Base-by-base conservation (phyloP, 2,113 vertebrate genomes). In the Chaetodon auriga region DNA sequence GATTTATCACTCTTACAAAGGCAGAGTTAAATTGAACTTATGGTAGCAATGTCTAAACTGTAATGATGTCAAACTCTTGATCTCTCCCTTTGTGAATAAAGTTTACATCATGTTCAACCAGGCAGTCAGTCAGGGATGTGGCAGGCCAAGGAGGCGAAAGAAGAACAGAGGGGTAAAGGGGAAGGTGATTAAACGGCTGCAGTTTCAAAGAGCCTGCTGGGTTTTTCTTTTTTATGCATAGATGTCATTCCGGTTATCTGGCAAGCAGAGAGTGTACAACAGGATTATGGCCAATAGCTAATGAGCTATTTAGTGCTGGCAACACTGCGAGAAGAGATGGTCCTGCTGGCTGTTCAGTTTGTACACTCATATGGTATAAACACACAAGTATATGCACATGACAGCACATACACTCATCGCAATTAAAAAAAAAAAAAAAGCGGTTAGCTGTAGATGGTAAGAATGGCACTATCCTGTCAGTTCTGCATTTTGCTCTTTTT, bases 281-380 rank as follows among this genome's bases (percentile, higher is more conserved):
- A 81, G 87, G 81, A 94, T 91, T 89, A 90, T 79, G 75, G 88
- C 91, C 92, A 90, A 86, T 43, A 71, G 87, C 88, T 93, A 92
- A 93, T 93, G 82, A 90, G 87, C 89, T 86, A 81, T 88, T 94
- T 88, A 91, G 78, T 87, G 60, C 72, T 83, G 75, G 74, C 68
- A 80, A 46, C 3, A 18, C 38, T 75, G 80, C 75, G 78, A 70
- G 79, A 72, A 89, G 86, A 82, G 66, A 82, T 55, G 68, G 81
- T 64, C 35, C 60, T 81, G 82, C 80, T 76, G 75, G 63, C 54
- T 7, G 19, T 60, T 85, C 65, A 77, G 30, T 80, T 46, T 74
- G 46, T 41, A 70, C 75, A 58, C 30, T 78, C 41, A 72, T 64
- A 54, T 55, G 66, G 49, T 68, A 60, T 60, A 81, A 53, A 84